Evolutionary conservation across 1,140 invertebrate species (phyloP).

Genomic region (Aphis gossypii): DNA sequence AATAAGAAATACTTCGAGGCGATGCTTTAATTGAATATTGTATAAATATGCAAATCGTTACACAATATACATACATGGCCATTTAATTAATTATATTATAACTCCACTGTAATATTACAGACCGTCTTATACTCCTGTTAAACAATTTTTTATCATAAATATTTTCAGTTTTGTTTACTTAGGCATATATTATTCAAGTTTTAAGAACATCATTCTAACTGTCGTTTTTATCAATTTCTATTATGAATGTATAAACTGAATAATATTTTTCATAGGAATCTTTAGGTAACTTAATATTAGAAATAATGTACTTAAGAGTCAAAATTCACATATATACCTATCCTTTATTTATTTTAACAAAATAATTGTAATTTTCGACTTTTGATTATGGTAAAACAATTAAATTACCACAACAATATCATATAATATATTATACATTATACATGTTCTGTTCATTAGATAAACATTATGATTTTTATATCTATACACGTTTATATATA

Average conservation of each 20-base stretch:
- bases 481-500: not conserved
- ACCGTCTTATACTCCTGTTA: too few species aligned
- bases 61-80: not conserved
- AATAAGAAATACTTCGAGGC: not conserved
- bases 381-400: constrained; percentile 53
- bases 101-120: not conserved
- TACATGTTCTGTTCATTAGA: constrained; percentile 31
- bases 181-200: not conserved
- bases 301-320: not conserved
- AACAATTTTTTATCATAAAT: too few species aligned
- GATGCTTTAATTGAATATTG: not conserved
- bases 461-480: constrained; percentile 29
- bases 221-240: not conserved
- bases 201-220: not conserved
- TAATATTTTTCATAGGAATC: not conserved
- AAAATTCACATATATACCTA: constrained; percentile 35
- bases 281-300: not conserved
- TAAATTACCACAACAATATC: constrained; percentile 36
- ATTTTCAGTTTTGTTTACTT: not conserved
- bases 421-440: constrained; percentile 26
- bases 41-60: not conserved
- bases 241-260: not conserved
- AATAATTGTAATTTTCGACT: constrained; percentile 45
- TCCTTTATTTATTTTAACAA: constrained; percentile 52
- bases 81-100: not conserved